Conservation (phyloP, 1,140 invertebrate genomes). For the Platorchestia sp. region DNA sequence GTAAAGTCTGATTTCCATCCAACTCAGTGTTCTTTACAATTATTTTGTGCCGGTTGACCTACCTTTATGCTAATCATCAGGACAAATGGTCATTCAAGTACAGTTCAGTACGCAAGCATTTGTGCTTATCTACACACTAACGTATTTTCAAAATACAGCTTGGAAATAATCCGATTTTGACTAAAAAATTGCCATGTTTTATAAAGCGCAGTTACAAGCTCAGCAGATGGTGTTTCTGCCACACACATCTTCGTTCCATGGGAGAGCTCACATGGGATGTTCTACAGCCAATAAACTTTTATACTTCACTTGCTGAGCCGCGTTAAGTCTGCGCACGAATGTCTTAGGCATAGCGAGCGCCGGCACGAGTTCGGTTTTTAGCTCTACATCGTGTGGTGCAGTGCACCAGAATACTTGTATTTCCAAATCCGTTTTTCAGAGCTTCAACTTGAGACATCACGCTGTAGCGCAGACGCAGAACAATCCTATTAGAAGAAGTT, state of each 20-base stretch:
- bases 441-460: background rate
- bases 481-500: slow-evolving; percentile 26
- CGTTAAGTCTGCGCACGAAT: background rate
- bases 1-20: too few species aligned
- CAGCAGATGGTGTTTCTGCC: background rate
- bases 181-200: background rate
- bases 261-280: too few species aligned
- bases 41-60: too few species aligned
- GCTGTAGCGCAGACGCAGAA: background rate
- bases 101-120: too few species aligned
- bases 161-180: background rate
- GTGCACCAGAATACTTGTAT: background rate
- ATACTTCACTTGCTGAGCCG: background rate
- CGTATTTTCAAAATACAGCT: background rate
- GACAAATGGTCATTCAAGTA: too few species aligned
- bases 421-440: background rate
- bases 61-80: too few species aligned
- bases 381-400: background rate
- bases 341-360: too few species aligned
- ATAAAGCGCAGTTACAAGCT: background rate
- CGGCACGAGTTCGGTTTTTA: background rate
- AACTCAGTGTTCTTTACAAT: too few species aligned
- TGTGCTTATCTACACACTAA: too few species aligned
- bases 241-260: background rate
- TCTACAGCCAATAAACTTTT: too few species aligned